Base-by-base conservation (phyloP, 2,888 invertebrate species). In the Temnothorax rugatulus region DNA sequence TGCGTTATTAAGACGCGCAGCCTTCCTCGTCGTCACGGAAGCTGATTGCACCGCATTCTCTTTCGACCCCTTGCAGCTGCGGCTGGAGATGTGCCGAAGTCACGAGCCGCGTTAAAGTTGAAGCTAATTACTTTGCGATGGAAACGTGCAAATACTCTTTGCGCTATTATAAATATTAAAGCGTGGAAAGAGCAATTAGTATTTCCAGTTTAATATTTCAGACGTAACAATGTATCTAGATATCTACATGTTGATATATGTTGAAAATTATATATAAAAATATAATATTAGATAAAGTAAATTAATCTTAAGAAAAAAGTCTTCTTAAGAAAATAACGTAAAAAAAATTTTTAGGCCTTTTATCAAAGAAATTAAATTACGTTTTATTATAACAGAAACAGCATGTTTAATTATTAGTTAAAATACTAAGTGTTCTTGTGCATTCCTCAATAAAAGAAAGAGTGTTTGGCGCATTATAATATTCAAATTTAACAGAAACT, bases 1-100 rank as follows among this genome's bases (percentile, higher is more conserved):
- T 86, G 90, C 90, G 91, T 92, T 93, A 94, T 94, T 94, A 94
- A 94, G 94, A 93, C 91, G 91, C 88, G 91, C 93, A 92, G 92
- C 88, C 91, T 92, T 88, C 88, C 88, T 89, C 88, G 90, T 90
- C 93, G 93, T 94, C 93, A 94, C 93, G 93, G 93, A 94, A 93
- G 91, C 90, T 93, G 91, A 91, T 85, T 90, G 88, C 90, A 88
- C 88, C 85, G 90, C 88, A 89, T 92, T 91, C 90, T 86, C 84
- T 64, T 82, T 83, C 77, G 50, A 63, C 34, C 77, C 52, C 59
- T 73, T 66, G 54, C 25, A 68, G 54, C 29, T 69, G 74, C 79
- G 64, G 73, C 86, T 84, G 75, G 44, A 38, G 73, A 66, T 73
- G 61, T 76, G 59, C 79, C 81, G 74, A 82, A 77, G 68, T 74